These are phyloP conservation scores for Petrolisthes manimaculis DNA, from an alignment of 2,888 invertebrate genomes.

Conservation along the genomic window DNA sequence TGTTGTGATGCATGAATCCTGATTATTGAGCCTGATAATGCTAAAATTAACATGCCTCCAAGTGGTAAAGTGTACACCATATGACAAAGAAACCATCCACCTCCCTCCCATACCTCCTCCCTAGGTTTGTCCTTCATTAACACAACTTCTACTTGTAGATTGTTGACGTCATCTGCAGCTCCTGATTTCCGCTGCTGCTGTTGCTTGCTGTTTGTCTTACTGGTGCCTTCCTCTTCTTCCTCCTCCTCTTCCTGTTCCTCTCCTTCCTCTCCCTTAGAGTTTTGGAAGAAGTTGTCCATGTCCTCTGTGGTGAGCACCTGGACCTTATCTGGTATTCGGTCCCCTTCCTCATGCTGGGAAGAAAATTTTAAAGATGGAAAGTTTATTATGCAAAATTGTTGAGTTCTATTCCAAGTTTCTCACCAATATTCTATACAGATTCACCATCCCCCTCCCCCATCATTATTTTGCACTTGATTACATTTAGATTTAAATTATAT, in stretches of 20 bases:
- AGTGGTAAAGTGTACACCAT: too few species aligned
- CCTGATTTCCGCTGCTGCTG: neutral
- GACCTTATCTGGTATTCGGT: slow-evolving; percentile 24
- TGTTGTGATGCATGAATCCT: too few species aligned
- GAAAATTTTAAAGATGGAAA: neutral
- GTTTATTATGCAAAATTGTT: too few species aligned
- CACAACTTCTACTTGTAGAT: slow-evolving; percentile 15
- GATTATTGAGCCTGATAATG: too few species aligned
- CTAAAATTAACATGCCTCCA: too few species aligned
- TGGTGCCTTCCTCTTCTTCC: neutral
- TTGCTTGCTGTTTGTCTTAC: neutral
- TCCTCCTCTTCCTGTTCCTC: slow-evolving; percentile 12
- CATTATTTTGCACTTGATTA: too few species aligned
- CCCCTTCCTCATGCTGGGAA: slow-evolving; percentile 27
- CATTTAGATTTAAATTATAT: too few species aligned
- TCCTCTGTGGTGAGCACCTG: slow-evolving; percentile 35
- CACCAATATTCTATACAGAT: too few species aligned
- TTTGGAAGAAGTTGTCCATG: slow-evolving; percentile 43
- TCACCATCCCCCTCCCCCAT: too few species aligned
- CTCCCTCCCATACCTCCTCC: slow-evolving; percentile 32
- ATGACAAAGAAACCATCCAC: too few species aligned
- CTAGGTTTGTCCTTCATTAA: slow-evolving; percentile 19
- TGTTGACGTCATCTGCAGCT: slow-evolving; percentile 21
- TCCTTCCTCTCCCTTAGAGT: slow-evolving; percentile 13
- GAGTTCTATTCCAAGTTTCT: too few species aligned